phyloP scores from a whole-genome alignment of 2,888 invertebrate species.

The Blastobasis adustella region DNA sequence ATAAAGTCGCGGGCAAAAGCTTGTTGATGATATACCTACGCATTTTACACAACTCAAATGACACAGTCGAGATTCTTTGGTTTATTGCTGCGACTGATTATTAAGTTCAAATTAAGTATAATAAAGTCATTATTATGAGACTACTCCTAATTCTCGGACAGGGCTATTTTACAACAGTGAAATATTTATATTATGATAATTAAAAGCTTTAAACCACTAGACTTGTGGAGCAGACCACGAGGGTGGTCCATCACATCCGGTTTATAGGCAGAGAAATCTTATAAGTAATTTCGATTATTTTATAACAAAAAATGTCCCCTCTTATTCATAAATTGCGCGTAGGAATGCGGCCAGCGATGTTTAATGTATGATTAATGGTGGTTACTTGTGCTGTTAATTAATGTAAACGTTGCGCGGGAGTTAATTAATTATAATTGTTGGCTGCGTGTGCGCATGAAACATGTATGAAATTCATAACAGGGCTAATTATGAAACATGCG shows the following conservation, averaged over 20 bases:
- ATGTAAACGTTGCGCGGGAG: slow-evolving; percentile 62
- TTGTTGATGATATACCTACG: too few relatives aligned
- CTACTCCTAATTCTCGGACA: slow-evolving; percentile 22
- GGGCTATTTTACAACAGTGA: slow-evolving; percentile 34
- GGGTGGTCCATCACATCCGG: slow-evolving; percentile 37
- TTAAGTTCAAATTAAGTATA: slow-evolving; percentile 41
- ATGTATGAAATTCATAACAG: slow-evolving; percentile 72
- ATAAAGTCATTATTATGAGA: slow-evolving; percentile 44
- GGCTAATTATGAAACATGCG: slow-evolving; percentile 63
- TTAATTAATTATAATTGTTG: slow-evolving; percentile 71
- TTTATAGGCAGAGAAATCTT: slow-evolving; percentile 4
- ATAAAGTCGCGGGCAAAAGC: too few relatives aligned
- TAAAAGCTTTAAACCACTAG: slow-evolving; percentile 13
- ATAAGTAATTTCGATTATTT: too few relatives aligned
- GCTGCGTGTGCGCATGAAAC: slow-evolving; percentile 62
- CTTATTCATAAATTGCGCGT: slow-evolving; percentile 44
- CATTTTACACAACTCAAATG: too few relatives aligned
- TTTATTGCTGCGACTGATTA: too few relatives aligned
- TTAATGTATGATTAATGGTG: slow-evolving; percentile 56
- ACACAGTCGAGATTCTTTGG: too few relatives aligned
- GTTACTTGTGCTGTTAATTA: slow-evolving; percentile 60
- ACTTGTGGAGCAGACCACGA: slow-evolving; percentile 8
- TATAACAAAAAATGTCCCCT: too few relatives aligned
- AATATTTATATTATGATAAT: slow-evolving; percentile 44
- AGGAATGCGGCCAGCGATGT: slow-evolving; percentile 38